Evolutionary conservation across 2,113 vertebrate genomes (phyloP), one percentile per base, ranked within the genome.

Genomic region (Nettapus auritus): DNA sequence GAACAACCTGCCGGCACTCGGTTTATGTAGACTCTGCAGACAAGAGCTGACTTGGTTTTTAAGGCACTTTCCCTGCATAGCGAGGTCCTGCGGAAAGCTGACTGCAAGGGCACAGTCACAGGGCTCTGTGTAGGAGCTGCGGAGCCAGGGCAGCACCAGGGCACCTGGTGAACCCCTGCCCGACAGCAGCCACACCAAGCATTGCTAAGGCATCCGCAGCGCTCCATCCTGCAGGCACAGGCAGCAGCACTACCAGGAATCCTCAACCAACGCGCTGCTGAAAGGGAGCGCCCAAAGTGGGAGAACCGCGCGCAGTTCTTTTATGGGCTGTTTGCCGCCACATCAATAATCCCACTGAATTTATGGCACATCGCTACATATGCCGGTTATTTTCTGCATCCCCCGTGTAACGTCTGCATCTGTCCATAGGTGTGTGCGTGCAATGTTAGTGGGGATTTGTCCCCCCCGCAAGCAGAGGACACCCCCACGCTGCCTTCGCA

Each of bases 141-240:
- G 16, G 53, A 31, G 26, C 26, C 3, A 15, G 53, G 53, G 28
- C 53, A 18, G 53, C 53, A 55, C 46, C 46, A 48, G 46, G 9
- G 46, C 21, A 19, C 20, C 21, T 21, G 46, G 52, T 7, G 13
- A 53, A 26, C 52, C 50, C 50, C 21, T 50, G 23, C 50, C 52
- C 3, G 11, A 40, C 22, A 13, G 52, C 50, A 14, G 7, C n/a
- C 23, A 7, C 46, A 34, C 42, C 38, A 28, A 21, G 40, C 21
- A 5, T 1, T 16, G 14, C 2, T 29, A 22, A 26, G 40, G 11
- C 28, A 8, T 1, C 13, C 18, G 29, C 3, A 25, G 55, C 29
- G 33, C 44, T 2, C 1, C 2, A 3, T 5, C 22, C 17, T 22
- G 17, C 42, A 6, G 2, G 7, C 2, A 2, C 29, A 3, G 40